Base-by-base conservation (phyloP, 2,113 vertebrate species). In the Takifugu flavidus region DNA sequence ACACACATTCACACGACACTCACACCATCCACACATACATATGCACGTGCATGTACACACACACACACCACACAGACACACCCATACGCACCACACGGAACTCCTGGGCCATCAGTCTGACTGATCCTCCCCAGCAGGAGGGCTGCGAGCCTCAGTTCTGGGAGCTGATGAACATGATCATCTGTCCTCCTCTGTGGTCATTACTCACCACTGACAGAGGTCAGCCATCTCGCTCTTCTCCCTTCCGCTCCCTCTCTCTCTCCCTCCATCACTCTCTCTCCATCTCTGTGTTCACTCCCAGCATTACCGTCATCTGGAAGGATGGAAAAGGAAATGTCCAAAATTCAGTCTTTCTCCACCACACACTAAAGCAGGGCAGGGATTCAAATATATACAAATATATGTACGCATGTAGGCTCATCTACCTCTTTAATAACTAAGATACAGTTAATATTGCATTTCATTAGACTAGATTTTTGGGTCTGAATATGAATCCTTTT, bases 121-220 rank as follows among this genome's bases (percentile, higher is more conserved):
- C 70, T 80, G 68, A 84, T 80, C 72, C 79, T 79, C 62, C 77
- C 65, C 74, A 68, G 79, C 60, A 63, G 77, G 77, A 56, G 69
- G 70, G 59, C 59, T 72, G 43, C 69, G 71, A 52, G 68, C 54
- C 46, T 68, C 61, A 57, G 64, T 61, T 53, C 67, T 62, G 70
- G 60, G 67, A 75, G 82, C 76, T 73, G 78, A 78, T 75, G 75
- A 84, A 81, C 76, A 78, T 49, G 61, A 70, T 74, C 73, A 82
- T 85, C 77, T 77, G 78, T 84, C 81, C 79, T 75, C 75, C 70
- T 73, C 67, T 69, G 63, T 78, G 76, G 66, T 74, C 71, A 64
- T 82, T 75, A 82, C 68, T 83, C 73, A 79, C 65, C 59, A 39
- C 67, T 64, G 62, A 71, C 67, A 78, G 61, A 74, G 63, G 62